These are phyloP conservation scores for Drosophila seguyi DNA, from an alignment of 1,140 invertebrate genomes.

Conservation along the genomic window DNA sequence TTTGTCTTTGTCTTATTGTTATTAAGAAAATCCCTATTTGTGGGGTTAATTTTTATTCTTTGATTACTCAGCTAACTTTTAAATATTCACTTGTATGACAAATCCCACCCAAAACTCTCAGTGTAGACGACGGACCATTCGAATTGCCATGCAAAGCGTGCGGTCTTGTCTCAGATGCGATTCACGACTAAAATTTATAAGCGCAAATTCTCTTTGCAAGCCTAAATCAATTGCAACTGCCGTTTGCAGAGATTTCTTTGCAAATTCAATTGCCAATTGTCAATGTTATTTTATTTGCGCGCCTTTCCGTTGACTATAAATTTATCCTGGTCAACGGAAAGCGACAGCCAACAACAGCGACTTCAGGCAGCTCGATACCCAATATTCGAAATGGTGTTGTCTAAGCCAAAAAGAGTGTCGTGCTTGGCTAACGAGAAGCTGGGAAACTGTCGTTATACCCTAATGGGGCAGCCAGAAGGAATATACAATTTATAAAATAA, in stretches of 20 bases:
- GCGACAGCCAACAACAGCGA: background rate
- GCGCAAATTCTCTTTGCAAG: constrained; percentile 26
- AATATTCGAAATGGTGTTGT: constrained; percentile 3
- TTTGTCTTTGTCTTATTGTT: background rate
- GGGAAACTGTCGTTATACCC: background rate
- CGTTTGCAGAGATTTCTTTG: constrained; percentile 43
- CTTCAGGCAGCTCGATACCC: constrained; percentile 31
- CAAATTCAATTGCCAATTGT: constrained; percentile 73
- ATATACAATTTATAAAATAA: constrained; percentile 1
- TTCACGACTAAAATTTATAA: constrained; percentile 48
- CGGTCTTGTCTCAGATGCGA: constrained; percentile 14
- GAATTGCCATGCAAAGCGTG: constrained; percentile 38
- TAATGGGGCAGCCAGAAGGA: constrained; percentile 25
- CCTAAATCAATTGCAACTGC: constrained; percentile 63
- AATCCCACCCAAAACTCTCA: background rate
- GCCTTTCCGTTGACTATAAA: constrained; percentile 67
- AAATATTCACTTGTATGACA: background rate
- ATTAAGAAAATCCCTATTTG: background rate
- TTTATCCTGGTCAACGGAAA: constrained; percentile 41
- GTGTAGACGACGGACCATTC: background rate
- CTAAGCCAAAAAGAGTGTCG: background rate
- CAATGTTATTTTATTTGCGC: constrained; percentile 75
- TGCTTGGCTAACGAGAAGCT: background rate
- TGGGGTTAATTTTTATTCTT: background rate
- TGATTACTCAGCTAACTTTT: background rate